Evolutionary conservation across 2,113 vertebrate genomes (phyloP), one percentile per base, ranked within the genome.

Genomic region (Climacteris rufus): DNA sequence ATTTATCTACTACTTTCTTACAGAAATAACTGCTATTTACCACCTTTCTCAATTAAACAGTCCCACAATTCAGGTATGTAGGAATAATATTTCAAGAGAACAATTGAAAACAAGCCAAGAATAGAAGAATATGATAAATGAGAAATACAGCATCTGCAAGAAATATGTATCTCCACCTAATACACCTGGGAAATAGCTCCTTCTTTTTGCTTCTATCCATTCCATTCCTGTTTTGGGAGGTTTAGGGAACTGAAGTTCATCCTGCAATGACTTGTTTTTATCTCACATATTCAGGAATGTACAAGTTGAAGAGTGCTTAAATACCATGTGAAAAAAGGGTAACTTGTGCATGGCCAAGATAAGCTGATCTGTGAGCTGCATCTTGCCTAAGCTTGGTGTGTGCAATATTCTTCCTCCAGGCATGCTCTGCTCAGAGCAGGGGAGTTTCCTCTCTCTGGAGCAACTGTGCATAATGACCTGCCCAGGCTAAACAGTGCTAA

Each of bases 201-300:
- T 66, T 20, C 30, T 64, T 72, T 95, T 76, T 74, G 15, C 39
- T 69, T 89, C 74, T 60, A 6, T 42, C 50, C 18, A 6, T 77
- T 59, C 42, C 49, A 11, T 52, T 70, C 45, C 64, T 78, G 16
- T 35, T 72, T 76, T 7, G 4, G 52, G 65, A 89, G 52, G 30
- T 82, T 78, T 45, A 60, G 71, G 50, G 54, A 86, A 28, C 42
- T 28, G n/a, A 89, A 68, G 33, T 72, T 89, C 75, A 61, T 60
- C 84, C 70, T 72, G n/a, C 56, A 79, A 8, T 57, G 63, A 53
- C 50, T 93, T 69, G 42, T 7, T 60, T 94, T 89, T 94, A 89
- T 96, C 95, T 94, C 78, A 8, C 70, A 42, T n/a, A 80, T 54
- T 87, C 94, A 96, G 94, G 78, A 93, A 91, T 60, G 60, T 40